Conservation (phyloP, 2,888 invertebrate genomes). For the Rhorus exstirpatorius region DNA sequence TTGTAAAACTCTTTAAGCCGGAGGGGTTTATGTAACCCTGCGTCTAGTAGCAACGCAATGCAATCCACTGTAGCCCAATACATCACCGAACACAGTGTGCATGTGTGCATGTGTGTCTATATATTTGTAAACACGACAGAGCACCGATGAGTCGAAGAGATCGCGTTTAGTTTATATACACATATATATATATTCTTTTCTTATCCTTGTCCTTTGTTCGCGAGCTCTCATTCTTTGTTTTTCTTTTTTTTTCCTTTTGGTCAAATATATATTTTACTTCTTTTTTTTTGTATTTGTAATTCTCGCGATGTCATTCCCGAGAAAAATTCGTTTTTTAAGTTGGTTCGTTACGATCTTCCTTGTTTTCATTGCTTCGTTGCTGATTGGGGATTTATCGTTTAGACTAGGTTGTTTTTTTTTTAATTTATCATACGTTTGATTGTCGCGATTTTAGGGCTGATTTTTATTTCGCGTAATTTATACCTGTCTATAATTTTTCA, state of each 20-base stretch:
- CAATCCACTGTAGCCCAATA: slow-evolving; percentile 55
- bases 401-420: too few relatives aligned
- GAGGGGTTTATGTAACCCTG: slow-evolving; percentile 57
- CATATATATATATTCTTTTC: slow-evolving; percentile 27
- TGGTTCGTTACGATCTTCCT: too few relatives aligned
- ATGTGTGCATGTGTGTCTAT: slow-evolving; percentile 7
- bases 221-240: slow-evolving; percentile 20
- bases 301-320: slow-evolving; percentile 4
- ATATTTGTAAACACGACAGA: too few relatives aligned
- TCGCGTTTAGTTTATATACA: slow-evolving; percentile 17
- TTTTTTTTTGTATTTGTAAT: too few relatives aligned
- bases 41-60: slow-evolving; percentile 63
- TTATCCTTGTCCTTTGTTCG: slow-evolving; percentile 39
- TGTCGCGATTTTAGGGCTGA: too few relatives aligned
- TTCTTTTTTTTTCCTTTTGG: slow-evolving; percentile 2
- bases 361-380: slow-evolving; percentile 19
- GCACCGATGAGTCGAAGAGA: too few relatives aligned
- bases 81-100: slow-evolving; percentile 16
- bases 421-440: too few relatives aligned
- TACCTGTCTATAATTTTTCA: too few relatives aligned
- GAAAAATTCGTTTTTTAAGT: too few relatives aligned
- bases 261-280: too few relatives aligned
- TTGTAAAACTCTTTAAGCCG: background rate
- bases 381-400: too few relatives aligned
- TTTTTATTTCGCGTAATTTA: too few relatives aligned